A percentile compares a stretch with the other conserved stretches of the same genome.
Conservation (phyloP, 2,888 invertebrate species). For the Neuroscelio doddi region DNA sequence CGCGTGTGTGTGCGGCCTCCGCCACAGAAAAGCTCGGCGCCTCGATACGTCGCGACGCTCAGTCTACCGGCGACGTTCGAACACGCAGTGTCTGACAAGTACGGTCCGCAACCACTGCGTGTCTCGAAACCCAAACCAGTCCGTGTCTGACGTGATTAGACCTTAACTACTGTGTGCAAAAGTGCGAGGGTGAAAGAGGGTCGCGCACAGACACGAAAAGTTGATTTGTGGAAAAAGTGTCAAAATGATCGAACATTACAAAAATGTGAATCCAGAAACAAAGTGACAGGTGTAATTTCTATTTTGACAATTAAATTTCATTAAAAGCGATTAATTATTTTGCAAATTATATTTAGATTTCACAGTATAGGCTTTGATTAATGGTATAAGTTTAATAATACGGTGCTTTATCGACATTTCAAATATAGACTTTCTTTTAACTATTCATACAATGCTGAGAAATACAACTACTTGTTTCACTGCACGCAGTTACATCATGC, state of each 20-base stretch:
- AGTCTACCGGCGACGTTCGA: conserved; percentile 68
- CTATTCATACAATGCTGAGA: conserved; percentile 6
- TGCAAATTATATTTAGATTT: no score
- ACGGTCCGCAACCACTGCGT: conserved; percentile 34
- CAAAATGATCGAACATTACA: no score
- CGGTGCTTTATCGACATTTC: conserved; percentile 45
- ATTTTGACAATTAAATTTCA: no score
- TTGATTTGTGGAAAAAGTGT: no score
- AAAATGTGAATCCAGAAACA: no score
- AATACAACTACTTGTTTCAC: background rate
- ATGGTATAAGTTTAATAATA: conserved; percentile 36
- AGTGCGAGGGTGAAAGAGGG: conserved; percentile 9
- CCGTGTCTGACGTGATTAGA: conserved; percentile 24
- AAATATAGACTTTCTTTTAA: conserved; percentile 32
- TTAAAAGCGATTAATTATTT: no score
- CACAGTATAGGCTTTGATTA: conserved; percentile 11
- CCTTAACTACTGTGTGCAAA: conserved; percentile 21
- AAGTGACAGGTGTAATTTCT: no score
- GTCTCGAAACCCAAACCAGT: conserved; percentile 19
- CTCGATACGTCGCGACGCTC: conserved; percentile 67
- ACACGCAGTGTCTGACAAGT: conserved; percentile 54
- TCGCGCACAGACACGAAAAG: background rate
- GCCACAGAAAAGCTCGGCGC: conserved; percentile 57
- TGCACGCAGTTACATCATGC: conserved; percentile 16
- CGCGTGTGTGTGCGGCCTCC: conserved; percentile 31